Evolutionary conservation across 2,888 invertebrate genomes (phyloP).

Genomic region (Amiota mariae): DNA sequence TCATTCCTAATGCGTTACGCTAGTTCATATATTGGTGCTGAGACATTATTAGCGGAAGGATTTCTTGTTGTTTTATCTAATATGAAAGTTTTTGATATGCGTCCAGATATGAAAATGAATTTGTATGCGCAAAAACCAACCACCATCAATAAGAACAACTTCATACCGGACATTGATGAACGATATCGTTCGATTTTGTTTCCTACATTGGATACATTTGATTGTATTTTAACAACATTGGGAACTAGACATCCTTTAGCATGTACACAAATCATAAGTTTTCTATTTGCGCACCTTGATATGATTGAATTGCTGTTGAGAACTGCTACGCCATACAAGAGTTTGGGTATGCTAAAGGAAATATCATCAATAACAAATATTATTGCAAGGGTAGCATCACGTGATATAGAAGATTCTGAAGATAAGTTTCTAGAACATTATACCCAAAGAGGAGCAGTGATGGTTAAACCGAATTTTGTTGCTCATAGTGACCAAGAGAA

Average conservation of each 20-base stretch:
- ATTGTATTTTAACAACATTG: slow-evolving; percentile 86
- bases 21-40: slow-evolving; percentile 79
- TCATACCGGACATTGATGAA: slow-evolving; percentile 79
- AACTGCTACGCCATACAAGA: slow-evolving; percentile 79
- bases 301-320: slow-evolving; percentile 86
- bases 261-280: slow-evolving; percentile 85
- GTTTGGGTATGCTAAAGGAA: slow-evolving; percentile 81
- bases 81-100: slow-evolving; percentile 81
- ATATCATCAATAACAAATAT: slow-evolving; percentile 85
- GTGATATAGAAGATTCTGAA: slow-evolving; percentile 50
- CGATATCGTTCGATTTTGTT: slow-evolving; percentile 88
- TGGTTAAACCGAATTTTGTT: no score
- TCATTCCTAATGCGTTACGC: slow-evolving; percentile 83
- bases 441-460: no score
- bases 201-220: slow-evolving; percentile 86
- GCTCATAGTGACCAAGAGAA: neutral
- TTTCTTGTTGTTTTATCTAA: slow-evolving; percentile 78
- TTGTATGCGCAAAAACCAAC: slow-evolving; percentile 26
- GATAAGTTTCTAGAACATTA: no score
- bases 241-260: slow-evolving; percentile 89
- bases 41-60: slow-evolving; percentile 78
- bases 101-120: slow-evolving; percentile 79
- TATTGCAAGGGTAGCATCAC: slow-evolving; percentile 80
- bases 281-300: slow-evolving; percentile 87
- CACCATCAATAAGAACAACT: slow-evolving; percentile 63